Base-by-base conservation (phyloP, 2,888 invertebrate species). In the Matsumyia berberina region DNA sequence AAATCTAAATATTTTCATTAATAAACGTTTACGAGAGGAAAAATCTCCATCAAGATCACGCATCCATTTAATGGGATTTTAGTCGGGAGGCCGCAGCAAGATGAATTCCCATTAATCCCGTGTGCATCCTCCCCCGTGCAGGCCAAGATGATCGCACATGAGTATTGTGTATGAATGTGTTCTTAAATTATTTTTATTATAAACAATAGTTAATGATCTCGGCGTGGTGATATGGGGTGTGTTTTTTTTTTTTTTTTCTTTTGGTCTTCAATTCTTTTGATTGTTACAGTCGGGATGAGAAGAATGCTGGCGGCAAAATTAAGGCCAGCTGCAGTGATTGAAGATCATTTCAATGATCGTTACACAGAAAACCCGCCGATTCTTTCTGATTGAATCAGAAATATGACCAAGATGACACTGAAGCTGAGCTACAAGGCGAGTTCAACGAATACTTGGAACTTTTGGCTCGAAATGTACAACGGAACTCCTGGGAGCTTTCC, bases 1-100 rank as follows among this genome's bases (percentile, higher is more conserved):
- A 53, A 85, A 85, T 85, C 70, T 70, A 85, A 85, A 85, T 80
- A 80, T 74, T 85, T 85, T 80, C 58, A 70, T 85, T 76, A 80
- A 69, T 76, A 85, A 80, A 80, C 73, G 73, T 39, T 83, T 83
- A 57, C 39, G 31, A 57, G 60, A 60, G 33, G 15, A 64, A 70
- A 72, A 69, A 67, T 67, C 73, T 69, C 79, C 57, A 83, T 64
- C 73, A 79, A 83, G 79, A 83, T 74, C 73, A 51, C 73, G 79
- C 62, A 69, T 73, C 73, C 73, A 74, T 79, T 83, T 57, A 73
- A 69, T 78, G 19, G 64, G 42, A 83, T 79, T 74, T 24, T 3
- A 24, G 4, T 73, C 33, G 72, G 72, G 49, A 69, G 51, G 77
- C 80, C 60, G 69, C 67, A 64, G 69, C 67, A 64, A 44, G 49